Base-by-base conservation (phyloP, 2,113 vertebrate genomes). In the Puffinus mauretanicus region DNA sequence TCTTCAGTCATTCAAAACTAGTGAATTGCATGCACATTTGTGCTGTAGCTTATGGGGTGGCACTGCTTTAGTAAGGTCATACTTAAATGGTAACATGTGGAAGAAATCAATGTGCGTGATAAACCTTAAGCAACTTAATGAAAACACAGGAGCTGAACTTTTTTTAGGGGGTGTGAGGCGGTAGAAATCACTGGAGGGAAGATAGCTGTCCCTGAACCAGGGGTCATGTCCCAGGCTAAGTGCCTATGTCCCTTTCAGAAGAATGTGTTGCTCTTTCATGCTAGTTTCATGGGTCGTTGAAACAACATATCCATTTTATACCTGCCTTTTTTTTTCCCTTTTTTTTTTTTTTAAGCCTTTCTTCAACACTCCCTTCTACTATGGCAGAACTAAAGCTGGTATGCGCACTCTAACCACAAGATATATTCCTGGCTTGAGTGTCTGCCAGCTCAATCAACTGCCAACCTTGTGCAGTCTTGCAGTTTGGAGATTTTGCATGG, bases 341-440 rank as follows among this genome's bases (percentile, higher is more conserved):
- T 8, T 22, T 30, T 15, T 30, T 36, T 10, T n/a, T 40, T 55
- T 47, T 16, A 22, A 78, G 14, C 3, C 13, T 88, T 61, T 42
- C 30, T 82, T 78, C 26, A 47, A n/a, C 14, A 25, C 3, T 67
- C 25, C 20, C 14, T 55, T 88, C 40, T 52, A 3, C 25, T 80
- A 8, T 18, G 29, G 30, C 36, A 42, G 36, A 73, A n/a, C 5
- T 51, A 54, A 84, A 79, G 42, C 47, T 79, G 40, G 2, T 60
- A n/a, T 19, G 13, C 7, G 4, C 10, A 9, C 16, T 60, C 4
- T 36, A 64, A 54, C n/a, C 20, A 34, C 0, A 1, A 83, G 19
- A 26, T 82, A 40, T 9, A 20, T 46, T 46, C 8, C 17, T 65
- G 38, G 27, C n/a, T 71, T 62, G 49, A 66, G 22, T 27, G 32